phyloP scores from a whole-genome alignment of 2,797 vertebrate genomes.

The Pristis pectinata region DNA sequence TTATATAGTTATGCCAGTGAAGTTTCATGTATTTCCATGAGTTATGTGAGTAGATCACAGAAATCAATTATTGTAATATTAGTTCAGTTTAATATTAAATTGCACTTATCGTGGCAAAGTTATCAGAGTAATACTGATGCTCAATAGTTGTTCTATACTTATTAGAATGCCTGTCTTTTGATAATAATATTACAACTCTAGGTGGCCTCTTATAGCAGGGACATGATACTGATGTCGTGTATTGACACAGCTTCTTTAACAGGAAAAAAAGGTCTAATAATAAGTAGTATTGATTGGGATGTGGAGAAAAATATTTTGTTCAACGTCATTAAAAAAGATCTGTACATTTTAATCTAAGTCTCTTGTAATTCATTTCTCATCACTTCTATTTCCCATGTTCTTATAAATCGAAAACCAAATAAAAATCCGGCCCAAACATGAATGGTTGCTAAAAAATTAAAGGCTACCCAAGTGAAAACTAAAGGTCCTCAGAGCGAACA shows the following conservation, averaged over 20 bases:
- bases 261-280: not conserved
- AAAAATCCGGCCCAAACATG: not conserved
- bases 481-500: not conserved
- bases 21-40: slow-evolving; percentile 47
- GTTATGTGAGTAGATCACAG: slow-evolving; percentile 51
- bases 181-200: slow-evolving; percentile 26
- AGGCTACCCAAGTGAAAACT: not conserved
- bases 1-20: slow-evolving; percentile 54
- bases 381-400: not conserved
- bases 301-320: not conserved
- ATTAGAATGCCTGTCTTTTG: not conserved
- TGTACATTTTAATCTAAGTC: not conserved
- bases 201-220: slow-evolving; percentile 40
- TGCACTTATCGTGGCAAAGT: slow-evolving; percentile 46
- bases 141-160: slow-evolving; percentile 24
- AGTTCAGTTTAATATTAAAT: slow-evolving; percentile 51
- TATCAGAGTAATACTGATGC: slow-evolving; percentile 38
- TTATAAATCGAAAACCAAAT: not conserved
- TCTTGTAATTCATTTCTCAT: not conserved
- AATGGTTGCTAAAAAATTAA: not conserved
- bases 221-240: not conserved
- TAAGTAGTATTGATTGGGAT: slow-evolving; percentile 4
- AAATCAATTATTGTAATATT: slow-evolving; percentile 56
- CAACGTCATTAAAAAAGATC: not conserved
- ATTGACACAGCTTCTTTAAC: not conserved